These are phyloP conservation scores for Tipula confusa DNA, from an alignment of 2,888 invertebrate genomes.

Conservation along the genomic window DNA sequence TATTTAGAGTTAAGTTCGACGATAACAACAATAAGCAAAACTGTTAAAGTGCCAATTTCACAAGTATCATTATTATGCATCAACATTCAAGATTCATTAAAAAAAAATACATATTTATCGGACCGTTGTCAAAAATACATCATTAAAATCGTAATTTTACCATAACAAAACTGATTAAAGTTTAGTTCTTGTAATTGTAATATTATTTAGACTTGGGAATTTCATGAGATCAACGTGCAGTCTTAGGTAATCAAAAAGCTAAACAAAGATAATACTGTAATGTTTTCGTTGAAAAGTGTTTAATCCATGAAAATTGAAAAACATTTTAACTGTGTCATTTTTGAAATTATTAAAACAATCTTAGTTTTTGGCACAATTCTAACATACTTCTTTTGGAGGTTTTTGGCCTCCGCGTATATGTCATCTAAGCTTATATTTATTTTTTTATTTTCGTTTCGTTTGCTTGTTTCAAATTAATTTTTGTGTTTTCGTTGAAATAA, in stretches of 20 bases:
- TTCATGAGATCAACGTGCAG: constrained; percentile 33
- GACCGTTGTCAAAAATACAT: not conserved
- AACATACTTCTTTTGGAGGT: not conserved
- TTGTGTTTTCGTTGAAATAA: not conserved
- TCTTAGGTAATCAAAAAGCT: constrained; percentile 32
- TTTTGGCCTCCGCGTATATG: not conserved
- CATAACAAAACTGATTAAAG: constrained; percentile 3
- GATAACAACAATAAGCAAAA: no score
- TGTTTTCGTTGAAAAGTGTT: not conserved
- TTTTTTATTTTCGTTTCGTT: not conserved
- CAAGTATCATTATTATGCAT: not conserved
- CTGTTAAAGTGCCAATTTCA: not conserved
- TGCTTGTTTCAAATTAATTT: not conserved
- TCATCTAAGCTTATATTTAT: not conserved
- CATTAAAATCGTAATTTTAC: not conserved
- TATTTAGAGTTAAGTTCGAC: no score
- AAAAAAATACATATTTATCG: not conserved
- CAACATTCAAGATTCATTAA: not conserved
- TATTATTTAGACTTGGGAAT: constrained; percentile 31
- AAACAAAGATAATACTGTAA: not conserved
- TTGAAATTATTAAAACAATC: not conserved
- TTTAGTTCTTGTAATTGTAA: constrained; percentile 26
- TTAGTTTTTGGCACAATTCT: not conserved
- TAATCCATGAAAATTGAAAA: not conserved
- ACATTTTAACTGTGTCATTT: not conserved